Evolutionary conservation across 2,113 vertebrate genomes (phyloP).

Genomic region (Pipa parva): DNA sequence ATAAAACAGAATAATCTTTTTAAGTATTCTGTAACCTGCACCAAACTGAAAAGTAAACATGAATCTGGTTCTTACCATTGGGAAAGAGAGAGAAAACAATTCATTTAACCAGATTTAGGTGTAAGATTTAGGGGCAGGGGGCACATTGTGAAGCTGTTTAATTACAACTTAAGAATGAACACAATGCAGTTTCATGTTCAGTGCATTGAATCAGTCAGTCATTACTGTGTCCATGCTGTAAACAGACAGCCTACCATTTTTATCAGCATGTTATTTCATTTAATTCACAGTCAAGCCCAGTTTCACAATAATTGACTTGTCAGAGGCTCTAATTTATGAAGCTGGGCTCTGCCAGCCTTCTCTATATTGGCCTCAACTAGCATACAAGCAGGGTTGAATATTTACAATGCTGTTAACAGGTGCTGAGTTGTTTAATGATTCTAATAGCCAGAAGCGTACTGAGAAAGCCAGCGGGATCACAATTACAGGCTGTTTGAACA

Average conservation of each 20-base stretch:
- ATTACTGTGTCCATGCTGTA: conserved; percentile 68
- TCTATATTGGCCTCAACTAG: conserved; percentile 78
- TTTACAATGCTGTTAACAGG: conserved; percentile 98
- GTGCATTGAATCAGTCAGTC: conserved; percentile 70
- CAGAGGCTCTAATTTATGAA: conserved; percentile 85
- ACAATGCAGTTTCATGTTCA: conserved; percentile 66
- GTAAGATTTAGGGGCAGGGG: conserved; percentile 39
- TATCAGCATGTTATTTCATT: conserved; percentile 77
- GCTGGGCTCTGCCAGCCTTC: conserved; percentile 74
- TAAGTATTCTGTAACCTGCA: too few relatives aligned
- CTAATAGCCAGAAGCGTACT: conserved; percentile 87
- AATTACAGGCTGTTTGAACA: conserved; percentile 86
- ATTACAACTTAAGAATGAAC: conserved; percentile 67
- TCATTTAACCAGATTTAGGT: conserved; percentile 48
- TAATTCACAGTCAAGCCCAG: conserved; percentile 78
- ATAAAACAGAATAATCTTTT: too few relatives aligned
- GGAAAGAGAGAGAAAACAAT: too few relatives aligned
- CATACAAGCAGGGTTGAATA: conserved; percentile 86
- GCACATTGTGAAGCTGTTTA: conserved; percentile 59
- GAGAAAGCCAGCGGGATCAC: conserved; percentile 79
- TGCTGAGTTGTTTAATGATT: conserved; percentile 93
- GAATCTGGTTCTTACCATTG: too few relatives aligned
- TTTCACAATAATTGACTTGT: conserved; percentile 84
- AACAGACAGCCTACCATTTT: conserved; percentile 72
- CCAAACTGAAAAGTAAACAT: too few relatives aligned